Base-by-base conservation (phyloP, 2,888 invertebrate genomes). In the Calephelis perditalis region DNA sequence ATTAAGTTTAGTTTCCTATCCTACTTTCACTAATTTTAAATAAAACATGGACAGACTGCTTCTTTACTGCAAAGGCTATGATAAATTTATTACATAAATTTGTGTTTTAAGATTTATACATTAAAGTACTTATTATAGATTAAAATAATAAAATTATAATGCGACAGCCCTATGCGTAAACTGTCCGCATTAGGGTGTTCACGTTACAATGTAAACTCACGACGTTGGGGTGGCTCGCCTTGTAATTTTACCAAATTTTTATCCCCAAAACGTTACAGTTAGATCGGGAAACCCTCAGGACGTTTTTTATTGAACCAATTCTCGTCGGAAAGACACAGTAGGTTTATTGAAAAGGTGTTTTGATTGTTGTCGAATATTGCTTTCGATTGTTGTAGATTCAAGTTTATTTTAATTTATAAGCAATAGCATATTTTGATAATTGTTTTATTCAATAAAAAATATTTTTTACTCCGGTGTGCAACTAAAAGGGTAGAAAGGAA, bases 181-280 rank as follows among this genome's bases (percentile, higher is more conserved):
- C 78, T 77, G 81, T 77, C 73, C 81, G 78, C 85, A 86, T 89
- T 89, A 88, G 88, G 87, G 89, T 86, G 86, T 84, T 83, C 86
- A 73, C 79, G 81, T 86, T 87, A 89, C 89, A 87, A 84, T 86
- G 87, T 88, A 86, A 88, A 87, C 88, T 79, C 63, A 74, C 66
- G 69, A 66, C 70, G 69, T 71, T 76, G 77, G 89, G 88, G 86
- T 82, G 81, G 78, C 77, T 71, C 75, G 82, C 82, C 86, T 87
- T 88, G 90, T 90, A 89, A 90, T 89, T 86, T 87, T 75, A 79
- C 79, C 84, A 84, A 88, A 86, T 86, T 89, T 88, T 86, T 86
- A 84, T 82, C 85, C 88, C 80, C 75, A 75, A 77, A 79, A 72
- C 77, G 77, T 60, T 71, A 75, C 76, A 79, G 68, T 68, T 65